phyloP scores from a whole-genome alignment of 1,140 invertebrate genomes.

The Aphidius gifuensis region DNA sequence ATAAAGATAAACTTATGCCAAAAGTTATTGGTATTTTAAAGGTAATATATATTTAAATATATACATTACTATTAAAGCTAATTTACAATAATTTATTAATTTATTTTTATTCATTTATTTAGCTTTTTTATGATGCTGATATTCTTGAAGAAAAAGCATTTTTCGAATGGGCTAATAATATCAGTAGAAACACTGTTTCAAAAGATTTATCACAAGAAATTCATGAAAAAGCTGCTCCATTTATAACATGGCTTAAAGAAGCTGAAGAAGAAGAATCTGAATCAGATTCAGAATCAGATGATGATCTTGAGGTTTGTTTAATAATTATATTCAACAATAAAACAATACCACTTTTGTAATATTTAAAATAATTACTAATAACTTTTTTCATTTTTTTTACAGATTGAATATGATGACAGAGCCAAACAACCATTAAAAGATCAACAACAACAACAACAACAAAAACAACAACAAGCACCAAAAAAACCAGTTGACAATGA shows the following conservation, averaged over 20 bases:
- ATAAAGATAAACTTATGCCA: slow-evolving; percentile 75
- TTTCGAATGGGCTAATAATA: slow-evolving; percentile 93
- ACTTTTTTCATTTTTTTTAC: slow-evolving; percentile 31
- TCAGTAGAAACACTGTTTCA: slow-evolving; percentile 88
- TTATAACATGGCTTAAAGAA: slow-evolving; percentile 95
- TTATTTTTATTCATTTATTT: slow-evolving; percentile 31
- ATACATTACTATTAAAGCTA: too few relatives aligned
- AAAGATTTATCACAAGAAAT: slow-evolving; percentile 91
- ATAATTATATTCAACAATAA: slow-evolving; percentile 11
- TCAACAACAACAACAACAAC: slow-evolving; percentile 65
- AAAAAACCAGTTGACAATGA: slow-evolving; percentile 57
- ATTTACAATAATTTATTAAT: not conserved
- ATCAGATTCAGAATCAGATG: slow-evolving; percentile 66
- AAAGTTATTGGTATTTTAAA: slow-evolving; percentile 91
- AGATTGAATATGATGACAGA: slow-evolving; percentile 87
- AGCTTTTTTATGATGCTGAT: slow-evolving; percentile 91
- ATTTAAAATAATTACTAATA: slow-evolving; percentile 3
- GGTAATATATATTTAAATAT: slow-evolving; percentile 32
- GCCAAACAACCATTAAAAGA: slow-evolving; percentile 73
- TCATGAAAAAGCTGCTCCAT: slow-evolving; percentile 85
- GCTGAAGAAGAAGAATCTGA: slow-evolving; percentile 89
- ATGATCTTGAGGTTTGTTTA: slow-evolving; percentile 56
- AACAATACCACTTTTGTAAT: not conserved
- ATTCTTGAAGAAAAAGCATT: slow-evolving; percentile 92
- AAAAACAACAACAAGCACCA: slow-evolving; percentile 42